Conservation (phyloP, 2,113 vertebrate species). For the Diphyllodes magnificus region DNA sequence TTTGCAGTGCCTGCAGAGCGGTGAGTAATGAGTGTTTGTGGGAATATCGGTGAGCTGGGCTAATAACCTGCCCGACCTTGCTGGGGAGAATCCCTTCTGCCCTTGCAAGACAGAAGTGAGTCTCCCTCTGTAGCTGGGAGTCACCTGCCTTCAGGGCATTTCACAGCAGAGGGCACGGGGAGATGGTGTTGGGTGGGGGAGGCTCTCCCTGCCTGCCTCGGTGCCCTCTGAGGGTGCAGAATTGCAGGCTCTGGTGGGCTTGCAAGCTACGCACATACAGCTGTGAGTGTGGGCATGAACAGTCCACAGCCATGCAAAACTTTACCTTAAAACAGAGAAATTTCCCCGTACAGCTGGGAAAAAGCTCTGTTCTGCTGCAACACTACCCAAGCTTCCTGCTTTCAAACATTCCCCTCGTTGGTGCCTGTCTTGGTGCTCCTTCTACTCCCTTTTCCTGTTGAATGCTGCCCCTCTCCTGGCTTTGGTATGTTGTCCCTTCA, state of each 20-base stretch:
- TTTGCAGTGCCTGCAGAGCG: not conserved
- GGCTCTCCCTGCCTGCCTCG: not conserved
- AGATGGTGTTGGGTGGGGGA: not conserved
- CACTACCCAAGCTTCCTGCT: not conserved
- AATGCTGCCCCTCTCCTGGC: not conserved
- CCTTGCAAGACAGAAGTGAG: not conserved
- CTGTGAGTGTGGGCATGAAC: not conserved
- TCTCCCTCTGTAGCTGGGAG: not conserved
- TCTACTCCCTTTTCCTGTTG: not conserved
- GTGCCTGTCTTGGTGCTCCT: not conserved
- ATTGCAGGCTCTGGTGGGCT: not conserved
- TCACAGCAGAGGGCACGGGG: not conserved
- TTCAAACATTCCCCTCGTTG: not conserved
- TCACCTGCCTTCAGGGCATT: not conserved
- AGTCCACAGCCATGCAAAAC: not conserved
- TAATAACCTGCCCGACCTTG: constrained; percentile 27
- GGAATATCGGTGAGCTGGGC: not conserved
- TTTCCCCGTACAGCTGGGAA: not conserved
- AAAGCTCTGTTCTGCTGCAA: not conserved
- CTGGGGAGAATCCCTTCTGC: constrained; percentile 25
- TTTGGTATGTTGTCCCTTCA: not conserved
- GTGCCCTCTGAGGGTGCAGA: not conserved
- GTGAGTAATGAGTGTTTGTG: constrained; percentile 11
- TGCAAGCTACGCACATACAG: not conserved
- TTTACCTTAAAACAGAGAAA: not conserved